These are phyloP conservation scores for Automeris io DNA, from an alignment of 2,888 invertebrate genomes.

Conservation along the genomic window DNA sequence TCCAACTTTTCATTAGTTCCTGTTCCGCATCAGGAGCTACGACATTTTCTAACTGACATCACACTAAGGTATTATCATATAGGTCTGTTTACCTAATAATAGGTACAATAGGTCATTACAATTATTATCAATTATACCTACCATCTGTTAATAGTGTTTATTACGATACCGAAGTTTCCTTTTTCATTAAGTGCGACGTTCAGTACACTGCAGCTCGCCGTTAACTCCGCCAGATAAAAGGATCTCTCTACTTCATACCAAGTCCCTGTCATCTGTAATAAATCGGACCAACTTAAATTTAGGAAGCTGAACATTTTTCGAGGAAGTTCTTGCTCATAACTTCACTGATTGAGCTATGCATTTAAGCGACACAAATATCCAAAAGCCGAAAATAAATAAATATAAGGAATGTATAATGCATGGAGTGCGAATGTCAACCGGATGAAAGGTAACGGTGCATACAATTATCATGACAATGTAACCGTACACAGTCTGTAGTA, in stretches of 20 bases:
- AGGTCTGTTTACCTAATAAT: too few relatives aligned
- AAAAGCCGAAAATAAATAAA: background rate
- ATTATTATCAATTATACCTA: too few relatives aligned
- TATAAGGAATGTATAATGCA: background rate
- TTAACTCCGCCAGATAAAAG: conserved; percentile 84
- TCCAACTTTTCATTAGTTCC: too few relatives aligned
- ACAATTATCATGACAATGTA: background rate
- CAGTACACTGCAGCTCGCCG: conserved; percentile 82
- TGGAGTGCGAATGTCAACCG: conserved; percentile 3
- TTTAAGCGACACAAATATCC: background rate
- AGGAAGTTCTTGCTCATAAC: too few relatives aligned
- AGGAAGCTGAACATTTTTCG: too few relatives aligned
- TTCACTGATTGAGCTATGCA: background rate
- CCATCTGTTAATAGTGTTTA: conserved; percentile 82
- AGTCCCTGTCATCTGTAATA: conserved; percentile 77
- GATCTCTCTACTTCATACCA: conserved; percentile 88
- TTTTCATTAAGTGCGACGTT: conserved; percentile 73
- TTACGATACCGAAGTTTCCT: conserved; percentile 77
- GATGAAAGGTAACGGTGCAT: background rate
- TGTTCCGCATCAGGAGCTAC: too few relatives aligned
- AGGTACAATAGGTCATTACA: too few relatives aligned
- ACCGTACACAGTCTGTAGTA: background rate
- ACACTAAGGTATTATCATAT: too few relatives aligned
- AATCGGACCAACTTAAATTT: background rate
- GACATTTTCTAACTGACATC: too few relatives aligned